Evolutionary conservation across 2,888 invertebrate genomes (phyloP).

Genomic region (Odontocolon sp.): DNA sequence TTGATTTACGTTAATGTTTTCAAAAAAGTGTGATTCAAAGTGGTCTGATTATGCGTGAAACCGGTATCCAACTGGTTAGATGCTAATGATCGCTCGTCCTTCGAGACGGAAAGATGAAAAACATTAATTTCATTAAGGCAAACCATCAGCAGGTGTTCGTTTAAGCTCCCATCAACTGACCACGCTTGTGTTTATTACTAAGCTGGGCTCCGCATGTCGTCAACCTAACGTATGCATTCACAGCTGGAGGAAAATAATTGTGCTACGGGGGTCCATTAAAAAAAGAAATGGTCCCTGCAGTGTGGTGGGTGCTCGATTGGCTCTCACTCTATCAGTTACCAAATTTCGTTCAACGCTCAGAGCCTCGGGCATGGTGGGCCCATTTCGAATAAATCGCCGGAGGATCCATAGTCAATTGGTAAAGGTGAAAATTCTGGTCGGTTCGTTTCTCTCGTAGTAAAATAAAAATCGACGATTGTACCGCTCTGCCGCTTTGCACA

Average conservation of each 20-base stretch:
- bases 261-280: slow-evolving; percentile 3
- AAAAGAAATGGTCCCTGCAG: background rate
- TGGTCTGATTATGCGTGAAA: background rate
- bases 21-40: slow-evolving; percentile 20
- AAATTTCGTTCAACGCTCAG: background rate
- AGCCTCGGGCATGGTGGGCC: background rate
- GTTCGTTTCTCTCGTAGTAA: background rate
- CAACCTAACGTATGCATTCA: slow-evolving; percentile 12
- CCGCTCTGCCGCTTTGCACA: background rate
- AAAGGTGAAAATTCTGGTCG: background rate
- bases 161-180: too few relatives aligned
- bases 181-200: background rate
- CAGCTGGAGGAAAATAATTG: slow-evolving; percentile 26
- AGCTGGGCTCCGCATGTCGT: background rate
- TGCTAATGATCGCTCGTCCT: slow-evolving; percentile 31
- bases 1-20: slow-evolving; percentile 18
- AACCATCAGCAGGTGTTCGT: too few relatives aligned
- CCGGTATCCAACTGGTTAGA: slow-evolving; percentile 30
- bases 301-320: background rate
- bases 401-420: background rate
- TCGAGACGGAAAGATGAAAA: slow-evolving; percentile 11
- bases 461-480: slow-evolving; percentile 3
- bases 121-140: slow-evolving; percentile 36
- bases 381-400: background rate
- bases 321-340: background rate